Evolutionary conservation across 2,113 vertebrate genomes (phyloP).

Genomic region (Puntigrus tetrazona): DNA sequence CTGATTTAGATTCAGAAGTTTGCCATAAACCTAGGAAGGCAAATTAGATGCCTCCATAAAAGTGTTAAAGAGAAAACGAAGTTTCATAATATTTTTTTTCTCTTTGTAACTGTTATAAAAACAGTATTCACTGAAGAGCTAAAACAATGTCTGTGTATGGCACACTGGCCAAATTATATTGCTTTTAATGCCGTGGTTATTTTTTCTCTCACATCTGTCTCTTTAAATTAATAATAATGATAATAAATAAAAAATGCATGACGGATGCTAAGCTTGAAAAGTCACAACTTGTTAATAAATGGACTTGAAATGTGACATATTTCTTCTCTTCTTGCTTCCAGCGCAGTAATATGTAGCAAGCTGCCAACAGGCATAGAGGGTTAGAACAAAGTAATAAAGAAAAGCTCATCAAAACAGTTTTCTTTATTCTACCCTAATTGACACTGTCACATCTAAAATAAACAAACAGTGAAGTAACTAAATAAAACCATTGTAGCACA

Average conservation of each 20-base stretch:
- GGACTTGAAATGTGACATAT: not conserved
- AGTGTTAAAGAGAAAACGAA: no score
- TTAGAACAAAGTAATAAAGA: not conserved
- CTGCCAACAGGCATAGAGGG: not conserved
- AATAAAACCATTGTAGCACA: not conserved
- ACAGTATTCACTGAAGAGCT: not conserved
- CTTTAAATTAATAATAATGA: not conserved
- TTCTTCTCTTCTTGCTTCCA: not conserved
- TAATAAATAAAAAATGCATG: not conserved
- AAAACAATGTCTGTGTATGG: not conserved
- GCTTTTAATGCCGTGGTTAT: not conserved
- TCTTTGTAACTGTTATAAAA: not conserved
- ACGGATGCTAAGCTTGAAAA: conserved; percentile 33
- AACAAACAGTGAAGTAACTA: not conserved
- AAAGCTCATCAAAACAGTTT: not conserved
- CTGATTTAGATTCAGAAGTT: not conserved
- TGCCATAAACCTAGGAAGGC: not conserved
- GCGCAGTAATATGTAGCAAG: not conserved
- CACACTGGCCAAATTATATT: not conserved
- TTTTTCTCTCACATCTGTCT: not conserved
- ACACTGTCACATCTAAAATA: not conserved
- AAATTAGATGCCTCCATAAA: not conserved
- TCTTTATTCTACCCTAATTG: not conserved
- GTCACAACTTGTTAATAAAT: conserved; percentile 19
- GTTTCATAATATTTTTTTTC: not conserved